A percentile compares a stretch with the other conserved stretches of the same genome.
Conservation (phyloP, 2,888 invertebrate species). For the Thymelicus lineola region DNA sequence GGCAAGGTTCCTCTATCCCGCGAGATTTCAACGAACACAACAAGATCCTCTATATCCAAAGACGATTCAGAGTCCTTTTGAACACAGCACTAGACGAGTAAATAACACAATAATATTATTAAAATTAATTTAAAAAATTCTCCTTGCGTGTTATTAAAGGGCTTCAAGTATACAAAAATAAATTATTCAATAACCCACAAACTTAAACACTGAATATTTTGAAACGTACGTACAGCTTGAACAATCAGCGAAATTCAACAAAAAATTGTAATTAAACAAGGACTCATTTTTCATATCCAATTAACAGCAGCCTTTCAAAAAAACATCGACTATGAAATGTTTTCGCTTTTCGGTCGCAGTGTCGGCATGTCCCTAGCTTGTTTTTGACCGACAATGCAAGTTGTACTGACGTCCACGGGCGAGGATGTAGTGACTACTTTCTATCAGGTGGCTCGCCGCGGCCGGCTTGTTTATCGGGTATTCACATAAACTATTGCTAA, state of each 20-base stretch:
- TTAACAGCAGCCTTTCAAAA: no score
- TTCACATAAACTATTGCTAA: no score
- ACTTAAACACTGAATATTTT: neutral
- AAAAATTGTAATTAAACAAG: neutral
- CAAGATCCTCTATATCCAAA: constrained; percentile 71
- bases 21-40: constrained; percentile 51
- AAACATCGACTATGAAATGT: no score
- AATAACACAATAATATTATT: constrained; percentile 5
- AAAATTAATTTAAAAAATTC: neutral
- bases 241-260: neutral
- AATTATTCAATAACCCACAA: neutral
- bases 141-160: constrained; percentile 37
- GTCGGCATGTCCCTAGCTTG: no score
- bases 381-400: no score
- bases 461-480: no score
- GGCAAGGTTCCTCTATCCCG: constrained; percentile 82
- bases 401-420: no score
- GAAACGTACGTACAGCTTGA: neutral
- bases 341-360: no score
- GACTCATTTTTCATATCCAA: neutral
- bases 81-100: constrained; percentile 62
- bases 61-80: constrained; percentile 85
- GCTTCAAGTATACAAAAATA: neutral
- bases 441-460: no score
- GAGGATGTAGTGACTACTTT: no score